A percentile compares a stretch with the other conserved stretches of the same genome.
Conservation (phyloP, 2,113 vertebrate species). For the Clarias gariepinus region DNA sequence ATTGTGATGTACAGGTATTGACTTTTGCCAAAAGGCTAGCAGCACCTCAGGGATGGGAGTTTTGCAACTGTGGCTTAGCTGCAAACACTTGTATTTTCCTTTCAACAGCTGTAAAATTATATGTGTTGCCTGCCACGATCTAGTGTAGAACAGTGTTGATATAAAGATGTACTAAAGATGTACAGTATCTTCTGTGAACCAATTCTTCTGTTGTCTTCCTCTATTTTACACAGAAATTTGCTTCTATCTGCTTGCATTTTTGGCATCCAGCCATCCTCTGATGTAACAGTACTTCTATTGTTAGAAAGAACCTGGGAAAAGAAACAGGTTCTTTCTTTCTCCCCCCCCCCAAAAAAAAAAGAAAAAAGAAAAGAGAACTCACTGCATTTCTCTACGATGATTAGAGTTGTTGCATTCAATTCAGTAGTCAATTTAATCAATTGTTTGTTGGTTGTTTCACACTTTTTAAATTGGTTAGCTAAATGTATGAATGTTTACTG, state of each 20-base stretch:
- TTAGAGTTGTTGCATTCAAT: no score
- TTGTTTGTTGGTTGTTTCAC: no score
- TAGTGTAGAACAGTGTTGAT: slow-evolving; percentile 30
- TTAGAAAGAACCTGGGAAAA: slow-evolving; percentile 17
- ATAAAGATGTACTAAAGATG: slow-evolving; percentile 34
- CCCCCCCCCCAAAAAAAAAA: no score
- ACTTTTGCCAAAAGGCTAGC: slow-evolving; percentile 16
- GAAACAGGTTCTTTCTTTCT: no score
- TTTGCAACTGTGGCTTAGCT: neutral
- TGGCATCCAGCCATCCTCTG: slow-evolving; percentile 23
- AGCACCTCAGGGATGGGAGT: slow-evolving; percentile 13
- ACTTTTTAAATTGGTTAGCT: no score
- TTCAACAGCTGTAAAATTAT: neutral
- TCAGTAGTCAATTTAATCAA: no score
- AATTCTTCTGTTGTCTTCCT: slow-evolving; percentile 38
- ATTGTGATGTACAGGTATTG: slow-evolving; percentile 14
- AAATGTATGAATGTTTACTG: no score
- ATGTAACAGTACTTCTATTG: slow-evolving; percentile 2
- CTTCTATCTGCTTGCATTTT: slow-evolving; percentile 9
- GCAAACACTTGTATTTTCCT: slow-evolving; percentile 7
- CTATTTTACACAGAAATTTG: slow-evolving; percentile 9
- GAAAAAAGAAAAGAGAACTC: neutral
- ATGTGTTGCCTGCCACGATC: slow-evolving; percentile 19
- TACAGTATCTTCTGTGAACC: slow-evolving; percentile 47
- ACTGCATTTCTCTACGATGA: neutral